Conservation (phyloP, 2,113 vertebrate species). For the Gymnorhina tibicen region DNA sequence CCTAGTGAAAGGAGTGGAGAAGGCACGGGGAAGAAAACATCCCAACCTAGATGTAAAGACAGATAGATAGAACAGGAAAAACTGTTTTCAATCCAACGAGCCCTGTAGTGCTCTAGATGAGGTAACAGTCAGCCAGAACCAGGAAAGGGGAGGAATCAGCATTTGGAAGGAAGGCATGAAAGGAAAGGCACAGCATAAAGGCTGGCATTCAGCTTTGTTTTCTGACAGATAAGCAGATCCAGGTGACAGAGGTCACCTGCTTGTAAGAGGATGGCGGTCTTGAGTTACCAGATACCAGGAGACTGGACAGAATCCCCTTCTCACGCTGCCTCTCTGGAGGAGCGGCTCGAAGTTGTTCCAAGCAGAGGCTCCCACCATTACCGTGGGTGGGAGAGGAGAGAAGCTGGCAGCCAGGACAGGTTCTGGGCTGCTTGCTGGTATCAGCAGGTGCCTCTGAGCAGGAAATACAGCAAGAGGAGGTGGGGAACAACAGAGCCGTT, state of each 20-base stretch:
- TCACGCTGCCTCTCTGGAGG: neutral
- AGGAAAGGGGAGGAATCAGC: neutral
- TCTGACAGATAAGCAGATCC: neutral
- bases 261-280: neutral
- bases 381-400: neutral
- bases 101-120: neutral
- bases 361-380: neutral
- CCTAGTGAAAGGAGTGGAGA: slow-evolving; percentile 46
- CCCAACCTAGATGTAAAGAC: slow-evolving; percentile 2
- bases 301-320: neutral
- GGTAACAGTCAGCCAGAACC: neutral
- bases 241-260: slow-evolving; percentile 27
- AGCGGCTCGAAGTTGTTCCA: neutral
- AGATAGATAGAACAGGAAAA: slow-evolving; percentile 35
- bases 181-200: slow-evolving; percentile 1
- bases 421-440: neutral
- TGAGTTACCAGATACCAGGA: neutral
- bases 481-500: neutral
- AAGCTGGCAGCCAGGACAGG: neutral
- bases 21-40: slow-evolving; percentile 22
- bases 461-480: neutral
- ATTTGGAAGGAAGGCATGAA: neutral
- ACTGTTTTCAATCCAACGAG: neutral
- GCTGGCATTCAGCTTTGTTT: slow-evolving; percentile 29
- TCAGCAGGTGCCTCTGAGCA: slow-evolving; percentile 28